Base-by-base conservation (phyloP, 2,797 vertebrate genomes). In the Pelodytes ibericus region DNA sequence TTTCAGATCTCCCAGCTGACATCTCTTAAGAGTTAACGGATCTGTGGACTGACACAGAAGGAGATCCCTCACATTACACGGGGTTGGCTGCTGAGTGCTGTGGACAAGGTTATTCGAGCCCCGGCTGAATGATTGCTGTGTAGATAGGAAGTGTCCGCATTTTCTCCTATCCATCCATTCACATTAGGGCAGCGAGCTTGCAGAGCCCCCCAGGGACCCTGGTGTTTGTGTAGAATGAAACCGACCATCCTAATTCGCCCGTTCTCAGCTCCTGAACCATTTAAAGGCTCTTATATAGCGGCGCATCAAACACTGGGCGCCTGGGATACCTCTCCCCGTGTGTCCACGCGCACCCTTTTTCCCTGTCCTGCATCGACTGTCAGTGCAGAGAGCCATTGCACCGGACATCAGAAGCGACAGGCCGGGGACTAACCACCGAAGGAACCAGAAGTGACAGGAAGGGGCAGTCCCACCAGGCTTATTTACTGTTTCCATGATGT, bases 211-310 rank as follows among this genome's bases (percentile, higher is more conserved):
- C 36, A 27, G 62, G 65, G 64, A 53, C 2, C 24, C 65, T 53
- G 65, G 47, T 53, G 47, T 53, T 68, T 68, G 22, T 53, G 44
- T 30, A 53, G 65, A 27, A 33, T 68, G 44, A 68, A 68, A 53
- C 65, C 27, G 16, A 68, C 65, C 47, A 31, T 30, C 47, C 44
- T 68, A 63, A 63, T 63, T 29, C 25, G 59, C 29, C 59, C 18
- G 64, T 49, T 13, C 26, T 66, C 18, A 33, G 31, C 47, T 68
- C 44, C 47, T 49, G 26, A 53, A 67, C 44, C 65, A 22, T 68
- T 20, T 68, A 31, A 16, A 18, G 11, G 47, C 61, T 33, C 29
- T 61, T 61, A 61, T 18, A 33, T 61, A 61, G 31, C 20, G 4
- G 61, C n/a, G 15, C 31, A 22, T 30, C 41, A 11, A 44, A 44